A percentile compares a stretch with the other conserved stretches of the same genome.
Evolutionary conservation across 1,140 invertebrate genomes (phyloP).

Genomic region (Harlomillsia oculata): DNA sequence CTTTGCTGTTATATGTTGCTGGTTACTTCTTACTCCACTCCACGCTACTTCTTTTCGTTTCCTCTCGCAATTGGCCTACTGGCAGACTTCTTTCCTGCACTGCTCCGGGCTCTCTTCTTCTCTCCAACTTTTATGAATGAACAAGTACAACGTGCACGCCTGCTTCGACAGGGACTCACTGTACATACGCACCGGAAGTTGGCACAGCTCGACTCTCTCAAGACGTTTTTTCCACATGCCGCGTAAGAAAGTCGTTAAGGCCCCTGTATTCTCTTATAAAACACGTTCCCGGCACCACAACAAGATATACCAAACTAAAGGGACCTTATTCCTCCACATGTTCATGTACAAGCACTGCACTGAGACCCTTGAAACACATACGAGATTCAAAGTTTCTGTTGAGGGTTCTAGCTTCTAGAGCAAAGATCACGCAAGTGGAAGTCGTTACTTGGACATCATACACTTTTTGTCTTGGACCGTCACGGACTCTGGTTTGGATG

Average conservation of each 20-base stretch:
- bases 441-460: no score
- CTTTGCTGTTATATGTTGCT: no score
- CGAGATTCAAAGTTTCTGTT: no score
- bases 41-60: no score
- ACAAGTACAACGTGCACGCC: conserved; percentile 4
- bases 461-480: no score
- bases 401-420: no score
- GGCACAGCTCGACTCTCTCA: background rate
- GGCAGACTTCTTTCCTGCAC: conserved; percentile 15
- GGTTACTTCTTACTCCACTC: no score
- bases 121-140: conserved; percentile 28
- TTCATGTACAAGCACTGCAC: no score
- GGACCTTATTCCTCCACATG: no score
- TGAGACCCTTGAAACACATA: no score
- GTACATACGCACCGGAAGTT: conserved; percentile 19
- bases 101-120: conserved; percentile 17
- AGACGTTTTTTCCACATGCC: conserved; percentile 8
- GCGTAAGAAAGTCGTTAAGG: conserved; percentile 6
- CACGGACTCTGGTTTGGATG: no score
- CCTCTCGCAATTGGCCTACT: conserved; percentile 27
- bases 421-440: no score
- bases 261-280: background rate
- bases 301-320: background rate
- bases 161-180: background rate
- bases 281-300: background rate